These are phyloP conservation scores for Plagiodera versicolora DNA, from an alignment of 2,888 invertebrate species.

Conservation along the genomic window DNA sequence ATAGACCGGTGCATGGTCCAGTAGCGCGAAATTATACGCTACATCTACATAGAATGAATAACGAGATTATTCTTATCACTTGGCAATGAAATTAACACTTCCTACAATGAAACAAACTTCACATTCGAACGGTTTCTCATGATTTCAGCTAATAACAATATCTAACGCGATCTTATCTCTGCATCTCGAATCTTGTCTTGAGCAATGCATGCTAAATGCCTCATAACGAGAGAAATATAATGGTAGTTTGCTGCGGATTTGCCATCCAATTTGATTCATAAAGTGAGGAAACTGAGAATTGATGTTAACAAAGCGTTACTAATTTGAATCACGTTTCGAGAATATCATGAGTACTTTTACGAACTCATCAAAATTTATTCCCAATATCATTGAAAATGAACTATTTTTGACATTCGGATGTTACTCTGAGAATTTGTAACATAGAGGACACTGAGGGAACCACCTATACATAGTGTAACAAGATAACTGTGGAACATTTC, in stretches of 20 bases:
- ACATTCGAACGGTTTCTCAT: not conserved
- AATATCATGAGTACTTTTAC: not conserved
- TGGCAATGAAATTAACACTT: not conserved
- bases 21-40: not conserved
- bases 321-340: not conserved
- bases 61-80: not conserved
- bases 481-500: no score
- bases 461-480: no score
- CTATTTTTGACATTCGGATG: no score
- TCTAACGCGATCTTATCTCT: conserved; percentile 16
- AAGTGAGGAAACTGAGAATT: conserved; percentile 11
- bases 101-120: not conserved
- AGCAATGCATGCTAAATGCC: conserved; percentile 13
- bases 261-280: conserved; percentile 10
- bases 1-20: no score
- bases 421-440: no score
- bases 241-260: conserved; percentile 7
- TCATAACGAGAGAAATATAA: conserved; percentile 14
- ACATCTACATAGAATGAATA: not conserved
- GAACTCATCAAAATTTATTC: no score
- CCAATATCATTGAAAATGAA: no score
- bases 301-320: not conserved
- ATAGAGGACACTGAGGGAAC: no score
- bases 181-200: conserved; percentile 13
- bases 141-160: conserved; percentile 21